phyloP scores from a whole-genome alignment of 2,113 vertebrate genomes.

The Boleophthalmus pectinirostris region DNA sequence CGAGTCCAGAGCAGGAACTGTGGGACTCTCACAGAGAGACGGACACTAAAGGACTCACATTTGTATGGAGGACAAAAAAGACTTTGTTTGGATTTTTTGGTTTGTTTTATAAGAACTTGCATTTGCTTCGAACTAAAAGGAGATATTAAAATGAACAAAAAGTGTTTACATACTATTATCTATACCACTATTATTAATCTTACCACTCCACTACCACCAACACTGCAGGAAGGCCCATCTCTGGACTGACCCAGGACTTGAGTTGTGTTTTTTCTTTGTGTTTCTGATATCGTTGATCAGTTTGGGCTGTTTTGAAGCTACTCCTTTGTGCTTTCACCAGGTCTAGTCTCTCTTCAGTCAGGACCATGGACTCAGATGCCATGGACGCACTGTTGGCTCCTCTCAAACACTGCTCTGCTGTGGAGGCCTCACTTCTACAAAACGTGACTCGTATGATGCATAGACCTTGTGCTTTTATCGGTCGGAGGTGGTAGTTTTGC shows the following conservation, averaged over 20 bases:
- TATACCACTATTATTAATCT: slow-evolving; percentile 86
- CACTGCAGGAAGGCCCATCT: slow-evolving; percentile 79
- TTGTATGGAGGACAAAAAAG: slow-evolving; percentile 55
- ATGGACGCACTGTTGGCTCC: slow-evolving; percentile 25
- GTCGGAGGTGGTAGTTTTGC: slow-evolving; percentile 79
- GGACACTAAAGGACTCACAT: slow-evolving; percentile 58
- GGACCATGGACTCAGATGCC: slow-evolving; percentile 13
- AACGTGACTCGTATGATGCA: slow-evolving; percentile 58
- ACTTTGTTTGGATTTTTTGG: slow-evolving; percentile 54
- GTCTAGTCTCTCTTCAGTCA: slow-evolving; percentile 10
- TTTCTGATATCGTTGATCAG: slow-evolving; percentile 62
- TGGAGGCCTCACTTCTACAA: slow-evolving; percentile 41
- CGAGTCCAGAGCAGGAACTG: slow-evolving; percentile 37
- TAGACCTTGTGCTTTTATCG: slow-evolving; percentile 84
- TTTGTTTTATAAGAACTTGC: slow-evolving; percentile 88
- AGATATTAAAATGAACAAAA: slow-evolving; percentile 80
- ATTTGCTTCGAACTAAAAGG: slow-evolving; percentile 82
- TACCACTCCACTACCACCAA: slow-evolving; percentile 39
- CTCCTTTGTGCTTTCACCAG: slow-evolving; percentile 29
- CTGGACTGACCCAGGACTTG: slow-evolving; percentile 63
- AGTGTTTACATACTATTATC: slow-evolving; percentile 91
- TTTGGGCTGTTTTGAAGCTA: slow-evolving; percentile 51
- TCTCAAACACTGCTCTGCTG: slow-evolving; percentile 15
- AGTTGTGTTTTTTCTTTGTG: slow-evolving; percentile 69
- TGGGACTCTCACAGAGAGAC: slow-evolving; percentile 64